These are phyloP conservation scores for Autographa gamma DNA, from an alignment of 2,888 invertebrate genomes.

Conservation along the genomic window DNA sequence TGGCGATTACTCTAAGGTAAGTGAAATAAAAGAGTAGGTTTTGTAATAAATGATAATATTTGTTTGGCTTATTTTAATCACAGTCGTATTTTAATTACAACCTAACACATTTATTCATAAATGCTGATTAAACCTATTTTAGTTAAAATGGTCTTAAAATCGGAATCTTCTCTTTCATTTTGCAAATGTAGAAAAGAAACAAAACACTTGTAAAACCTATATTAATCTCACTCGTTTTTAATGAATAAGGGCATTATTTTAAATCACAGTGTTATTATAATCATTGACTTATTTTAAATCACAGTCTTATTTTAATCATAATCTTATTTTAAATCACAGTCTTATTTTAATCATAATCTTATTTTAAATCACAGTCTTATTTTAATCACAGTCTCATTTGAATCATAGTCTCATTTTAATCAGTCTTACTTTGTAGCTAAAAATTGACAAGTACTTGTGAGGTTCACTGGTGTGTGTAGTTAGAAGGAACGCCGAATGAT, in stretches of 20 bases:
- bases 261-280: neutral
- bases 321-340: no score
- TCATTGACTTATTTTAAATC: neutral
- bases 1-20: neutral
- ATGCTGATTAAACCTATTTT: no score
- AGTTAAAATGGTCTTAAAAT: no score
- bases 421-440: neutral
- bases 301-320: no score
- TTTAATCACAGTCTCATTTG: neutral
- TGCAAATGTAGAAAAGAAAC: no score
- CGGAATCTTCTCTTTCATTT: no score
- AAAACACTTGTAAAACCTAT: neutral
- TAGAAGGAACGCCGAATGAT: slow-evolving; percentile 13
- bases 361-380: no score
- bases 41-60: neutral
- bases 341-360: no score
- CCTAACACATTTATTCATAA: no score
- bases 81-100: no score
- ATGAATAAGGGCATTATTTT: neutral
- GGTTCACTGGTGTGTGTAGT: slow-evolving; percentile 8
- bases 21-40: neutral
- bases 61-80: neutral
- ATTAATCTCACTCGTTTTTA: neutral
- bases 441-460: slow-evolving; percentile 14
- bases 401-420: neutral